A percentile compares a stretch with the other conserved stretches of the same genome.
Conservation (phyloP, 2,113 vertebrate genomes). For the Progne subis region DNA sequence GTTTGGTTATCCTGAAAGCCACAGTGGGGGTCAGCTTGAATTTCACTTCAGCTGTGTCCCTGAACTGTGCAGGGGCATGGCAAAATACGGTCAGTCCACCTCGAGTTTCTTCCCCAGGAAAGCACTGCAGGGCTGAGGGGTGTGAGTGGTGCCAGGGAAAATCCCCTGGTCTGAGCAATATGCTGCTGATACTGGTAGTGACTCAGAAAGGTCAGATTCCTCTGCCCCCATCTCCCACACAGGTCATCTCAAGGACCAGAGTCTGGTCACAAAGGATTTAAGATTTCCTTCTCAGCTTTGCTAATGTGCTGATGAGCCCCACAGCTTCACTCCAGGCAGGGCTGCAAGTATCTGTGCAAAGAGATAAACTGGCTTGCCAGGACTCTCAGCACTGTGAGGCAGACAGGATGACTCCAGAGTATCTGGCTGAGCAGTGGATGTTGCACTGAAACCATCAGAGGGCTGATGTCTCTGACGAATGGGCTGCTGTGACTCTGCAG, state of each 20-base stretch:
- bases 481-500: not conserved
- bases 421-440: not conserved
- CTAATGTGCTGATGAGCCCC: not conserved
- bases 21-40: not conserved
- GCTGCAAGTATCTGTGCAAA: not conserved
- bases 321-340: not conserved
- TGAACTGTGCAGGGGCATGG: not conserved
- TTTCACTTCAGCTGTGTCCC: not conserved
- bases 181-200: not conserved
- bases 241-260: not conserved
- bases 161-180: not conserved
- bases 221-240: not conserved
- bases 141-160: not conserved
- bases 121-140: not conserved
- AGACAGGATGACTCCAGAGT: not conserved
- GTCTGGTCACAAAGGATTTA: not conserved
- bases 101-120: not conserved
- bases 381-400: not conserved
- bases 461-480: not conserved
- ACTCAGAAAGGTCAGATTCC: not conserved
- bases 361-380: not conserved
- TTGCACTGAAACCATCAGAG: not conserved
- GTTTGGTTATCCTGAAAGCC: not conserved
- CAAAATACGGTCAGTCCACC: not conserved
- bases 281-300: not conserved